Evolutionary conservation across 2,797 vertebrate species (phyloP), one percentile per base, ranked within the genome.

Genomic region (Gadopsis bispinosus): DNA sequence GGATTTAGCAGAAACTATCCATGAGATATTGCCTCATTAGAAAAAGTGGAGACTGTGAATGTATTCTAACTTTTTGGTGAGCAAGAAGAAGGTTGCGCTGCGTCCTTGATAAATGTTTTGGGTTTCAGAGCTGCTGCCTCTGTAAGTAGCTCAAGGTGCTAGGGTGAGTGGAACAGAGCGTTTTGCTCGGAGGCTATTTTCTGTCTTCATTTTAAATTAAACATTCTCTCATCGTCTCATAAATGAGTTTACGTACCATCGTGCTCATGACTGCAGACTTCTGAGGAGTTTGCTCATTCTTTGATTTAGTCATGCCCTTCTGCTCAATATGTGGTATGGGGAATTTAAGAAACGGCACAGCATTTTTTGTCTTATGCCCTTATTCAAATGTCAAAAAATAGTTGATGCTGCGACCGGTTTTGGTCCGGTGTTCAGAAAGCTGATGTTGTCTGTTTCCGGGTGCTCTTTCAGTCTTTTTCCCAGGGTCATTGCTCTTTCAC

Each of bases 121-220:
- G 55, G 31, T 35, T 75, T 73, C 67, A 72, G 66, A 67, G 70
- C 82, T 73, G 60, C 51, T 81, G 74, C 74, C 71, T 89, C 51
- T 73, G 8, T 29, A 74, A 68, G 70, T 69, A 81, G 68, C 69
- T 86, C 74, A 75, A 80, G 77, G 62, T 83, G 69, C 47, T 71
- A 3, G 31, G 16, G 43, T 66, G 50, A 73, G 79, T 77, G 67
- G 33, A 86, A 76, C 54, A 53, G 73, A 35, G 63, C 9, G 26
- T 63, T 77, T 84, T 75, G 29, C 69, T 70, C 11, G 0, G 55
- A 81, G 82, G 78, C 55, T 35, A 22, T 64, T 77, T 77, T 75
- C 62, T 67, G 76, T 81, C 69, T 84, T 83, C 58, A 69, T 73
- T 70, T 79, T 83, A 69, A 79, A 82, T 86, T 67, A 80, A 88